These are phyloP conservation scores for Augochlora pura DNA, from an alignment of 1,140 invertebrate genomes.

Conservation along the genomic window DNA sequence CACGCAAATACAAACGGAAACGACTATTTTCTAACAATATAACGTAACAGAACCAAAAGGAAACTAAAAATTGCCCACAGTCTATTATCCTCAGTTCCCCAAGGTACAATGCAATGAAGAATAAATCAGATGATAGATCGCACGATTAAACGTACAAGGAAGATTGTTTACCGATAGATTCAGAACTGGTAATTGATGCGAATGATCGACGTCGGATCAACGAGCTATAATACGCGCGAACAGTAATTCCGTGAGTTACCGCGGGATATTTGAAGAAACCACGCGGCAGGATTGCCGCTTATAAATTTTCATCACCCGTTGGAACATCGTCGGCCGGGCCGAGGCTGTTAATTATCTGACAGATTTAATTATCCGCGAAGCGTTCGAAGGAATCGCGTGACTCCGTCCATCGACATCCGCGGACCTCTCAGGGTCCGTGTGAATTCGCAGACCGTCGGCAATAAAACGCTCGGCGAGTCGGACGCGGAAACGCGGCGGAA, in stretches of 20 bases:
- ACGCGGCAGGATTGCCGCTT: conserved; percentile 12
- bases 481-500: conserved; percentile 11
- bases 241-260: neutral
- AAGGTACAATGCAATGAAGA: too few relatives aligned
- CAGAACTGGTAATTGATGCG: neutral
- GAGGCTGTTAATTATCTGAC: conserved; percentile 34
- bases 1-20: too few relatives aligned
- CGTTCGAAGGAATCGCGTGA: conserved; percentile 23
- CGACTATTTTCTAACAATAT: too few relatives aligned
- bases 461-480: neutral
- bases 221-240: neutral
- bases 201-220: neutral
- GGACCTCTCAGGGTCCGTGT: neutral
- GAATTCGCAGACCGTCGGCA: neutral
- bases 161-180: too few relatives aligned
- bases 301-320: conserved; percentile 29
- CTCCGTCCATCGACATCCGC: neutral
- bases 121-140: too few relatives aligned
- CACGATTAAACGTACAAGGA: too few relatives aligned
- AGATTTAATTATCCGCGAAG: conserved; percentile 29
- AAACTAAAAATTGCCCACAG: too few relatives aligned
- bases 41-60: too few relatives aligned
- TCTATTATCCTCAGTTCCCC: too few relatives aligned
- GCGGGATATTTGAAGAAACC: conserved; percentile 4
- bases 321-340: neutral